Base-by-base conservation (phyloP, 2,888 invertebrate species). In the Polydrusus cervinus region DNA sequence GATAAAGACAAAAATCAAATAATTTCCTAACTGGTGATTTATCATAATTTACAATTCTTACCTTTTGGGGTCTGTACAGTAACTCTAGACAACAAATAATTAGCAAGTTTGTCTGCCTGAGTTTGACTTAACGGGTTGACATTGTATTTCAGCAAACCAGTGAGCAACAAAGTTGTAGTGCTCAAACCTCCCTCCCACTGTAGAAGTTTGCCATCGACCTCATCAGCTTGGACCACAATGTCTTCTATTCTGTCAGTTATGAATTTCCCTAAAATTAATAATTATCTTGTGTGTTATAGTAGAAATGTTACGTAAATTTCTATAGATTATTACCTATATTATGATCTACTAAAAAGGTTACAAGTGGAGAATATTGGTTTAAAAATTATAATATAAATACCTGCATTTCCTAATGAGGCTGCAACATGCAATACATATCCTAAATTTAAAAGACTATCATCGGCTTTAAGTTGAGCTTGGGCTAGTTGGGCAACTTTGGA, bases 171-270 rank as follows among this genome's bases (percentile, higher is more conserved):
- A 0, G 92, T 91, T 0, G 96, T 96, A 57, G 93, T 92, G 1
- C 94, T 94, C 65, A 97, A 89, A 9, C 96, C 96, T 38, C 96
- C 96, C 86, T 98, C 98, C 87, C 97, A 98, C 88, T 98, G 95
- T 77, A 97, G 88, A 82, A 94, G 92, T 82, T 92, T 92, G 11
- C 95, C 93, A 87, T 98, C 96, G 38, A 85, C 94, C 90, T 98
- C 98, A 88, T 99, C 98, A 1, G 98, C 98, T 84, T 98, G 97
- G 3, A 95, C 93, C 75, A 98, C 89, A n/a, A 95, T 94, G 85
- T 97, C 97, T 87, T 97, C 97, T 25, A 97, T 93, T 68, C 95
- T 92, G 75, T 94, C 92, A 53, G 91, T 90, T 53, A 90, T 89
- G 83, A 92, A 92, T 60, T 89, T 89, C 14, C 93, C 93, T 72